These are phyloP conservation scores for Limenitis camilla DNA, from an alignment of 2,888 invertebrate genomes.

Conservation along the genomic window DNA sequence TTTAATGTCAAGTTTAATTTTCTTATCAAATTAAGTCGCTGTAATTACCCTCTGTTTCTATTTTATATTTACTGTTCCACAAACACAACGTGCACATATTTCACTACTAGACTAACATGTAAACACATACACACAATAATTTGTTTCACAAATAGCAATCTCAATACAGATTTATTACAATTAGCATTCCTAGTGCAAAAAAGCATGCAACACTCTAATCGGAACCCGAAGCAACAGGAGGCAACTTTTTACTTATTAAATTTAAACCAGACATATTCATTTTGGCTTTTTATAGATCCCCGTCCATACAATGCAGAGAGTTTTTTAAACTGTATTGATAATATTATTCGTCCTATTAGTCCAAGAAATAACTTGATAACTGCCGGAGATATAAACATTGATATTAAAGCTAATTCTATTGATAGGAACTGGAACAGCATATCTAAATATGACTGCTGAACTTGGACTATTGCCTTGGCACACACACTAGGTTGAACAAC, in stretches of 20 bases:
- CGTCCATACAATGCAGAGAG: background rate
- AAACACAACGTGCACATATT: too few species aligned
- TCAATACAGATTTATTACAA: too few species aligned
- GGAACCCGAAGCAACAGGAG: background rate
- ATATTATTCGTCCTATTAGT: background rate
- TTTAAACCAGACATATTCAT: background rate
- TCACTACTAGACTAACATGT: too few species aligned
- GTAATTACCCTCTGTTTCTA: too few species aligned
- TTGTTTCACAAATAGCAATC: too few species aligned
- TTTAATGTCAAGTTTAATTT: too few species aligned
- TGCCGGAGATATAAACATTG: slow-evolving; percentile 4
- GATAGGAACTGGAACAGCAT: background rate
- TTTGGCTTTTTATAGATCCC: slow-evolving; percentile 2
- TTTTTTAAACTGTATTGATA: slow-evolving; percentile 1
- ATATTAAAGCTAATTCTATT: background rate
- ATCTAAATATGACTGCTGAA: background rate
- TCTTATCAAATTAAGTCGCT: too few species aligned
- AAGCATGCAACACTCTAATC: too few species aligned
- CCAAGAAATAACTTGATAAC: background rate
- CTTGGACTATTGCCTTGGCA: slow-evolving; percentile 1
- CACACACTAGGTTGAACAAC: background rate
- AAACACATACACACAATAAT: too few species aligned
- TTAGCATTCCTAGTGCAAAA: too few species aligned
- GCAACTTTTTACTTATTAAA: background rate
- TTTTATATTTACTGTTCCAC: too few species aligned